Conservation (phyloP, 2,888 invertebrate genomes). For the Bellardia pandia region DNA sequence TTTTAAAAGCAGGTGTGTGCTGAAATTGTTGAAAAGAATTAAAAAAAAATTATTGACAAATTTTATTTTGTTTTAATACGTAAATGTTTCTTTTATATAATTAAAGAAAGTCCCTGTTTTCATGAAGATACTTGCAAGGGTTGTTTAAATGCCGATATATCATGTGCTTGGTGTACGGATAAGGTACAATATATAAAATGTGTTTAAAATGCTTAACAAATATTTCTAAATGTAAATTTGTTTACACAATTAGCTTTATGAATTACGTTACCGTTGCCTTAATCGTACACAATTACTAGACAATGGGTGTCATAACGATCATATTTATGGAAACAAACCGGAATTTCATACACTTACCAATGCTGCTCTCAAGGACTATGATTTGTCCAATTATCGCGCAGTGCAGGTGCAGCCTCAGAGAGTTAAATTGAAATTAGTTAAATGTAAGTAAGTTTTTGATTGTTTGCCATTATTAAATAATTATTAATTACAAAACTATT, state of each 20-base stretch:
- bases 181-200: constrained; percentile 76
- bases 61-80: too few relatives aligned
- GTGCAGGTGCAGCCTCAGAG: constrained; percentile 89
- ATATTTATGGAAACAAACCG: constrained; percentile 80
- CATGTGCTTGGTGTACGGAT: constrained; percentile 83
- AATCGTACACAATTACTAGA: constrained; percentile 77
- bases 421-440: constrained; percentile 86
- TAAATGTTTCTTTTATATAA: constrained; percentile 10
- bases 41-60: not conserved
- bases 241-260: constrained; percentile 75
- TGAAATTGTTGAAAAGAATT: not conserved
- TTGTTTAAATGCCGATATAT: constrained; percentile 78
- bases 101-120: constrained; percentile 78
- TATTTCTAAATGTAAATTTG: not conserved
- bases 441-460: constrained; percentile 84
- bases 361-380: constrained; percentile 79
- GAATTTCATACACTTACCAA: constrained; percentile 76
- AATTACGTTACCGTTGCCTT: constrained; percentile 79
- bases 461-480: not conserved
- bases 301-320: constrained; percentile 76
- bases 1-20: constrained; percentile 57
- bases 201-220: not conserved
- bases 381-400: constrained; percentile 81
- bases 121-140: constrained; percentile 80
- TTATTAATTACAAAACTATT: constrained; percentile 21